Evolutionary conservation across 2,113 vertebrate genomes (phyloP).

Genomic region (Scalopus aquaticus): DNA sequence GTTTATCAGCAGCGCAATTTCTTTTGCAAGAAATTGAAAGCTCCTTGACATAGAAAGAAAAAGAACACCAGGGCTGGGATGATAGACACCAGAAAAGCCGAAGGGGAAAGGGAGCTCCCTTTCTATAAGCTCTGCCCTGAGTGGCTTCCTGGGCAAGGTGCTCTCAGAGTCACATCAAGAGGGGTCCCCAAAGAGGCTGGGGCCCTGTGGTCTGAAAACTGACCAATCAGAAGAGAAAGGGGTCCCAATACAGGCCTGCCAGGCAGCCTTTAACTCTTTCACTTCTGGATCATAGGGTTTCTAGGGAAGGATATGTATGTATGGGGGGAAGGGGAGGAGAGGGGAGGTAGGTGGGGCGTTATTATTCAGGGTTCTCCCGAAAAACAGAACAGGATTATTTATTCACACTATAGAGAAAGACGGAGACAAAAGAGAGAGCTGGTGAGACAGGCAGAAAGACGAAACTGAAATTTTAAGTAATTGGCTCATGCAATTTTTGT

Average conservation of each 20-base stretch:
- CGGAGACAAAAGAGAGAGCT: background rate
- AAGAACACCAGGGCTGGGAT: background rate
- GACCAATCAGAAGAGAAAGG: background rate
- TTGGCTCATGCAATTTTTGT: background rate
- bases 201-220: background rate
- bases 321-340: too few species aligned
- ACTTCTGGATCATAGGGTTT: background rate
- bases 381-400: background rate
- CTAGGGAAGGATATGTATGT: background rate
- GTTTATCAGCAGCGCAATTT: constrained; percentile 74
- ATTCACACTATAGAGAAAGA: background rate
- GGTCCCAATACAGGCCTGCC: background rate
- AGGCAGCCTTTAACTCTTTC: background rate
- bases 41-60: constrained; percentile 55
- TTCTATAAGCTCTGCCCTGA: background rate
- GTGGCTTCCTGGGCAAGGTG: background rate
- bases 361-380: background rate
- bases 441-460: background rate
- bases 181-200: background rate
- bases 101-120: background rate
- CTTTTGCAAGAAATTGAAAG: constrained; percentile 68
- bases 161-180: background rate
- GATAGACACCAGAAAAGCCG: background rate
- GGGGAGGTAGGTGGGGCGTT: too few species aligned
- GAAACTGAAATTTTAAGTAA: background rate